Evolutionary conservation across 2,797 vertebrate species (phyloP).

Genomic region (Carcharodon carcharias): DNA sequence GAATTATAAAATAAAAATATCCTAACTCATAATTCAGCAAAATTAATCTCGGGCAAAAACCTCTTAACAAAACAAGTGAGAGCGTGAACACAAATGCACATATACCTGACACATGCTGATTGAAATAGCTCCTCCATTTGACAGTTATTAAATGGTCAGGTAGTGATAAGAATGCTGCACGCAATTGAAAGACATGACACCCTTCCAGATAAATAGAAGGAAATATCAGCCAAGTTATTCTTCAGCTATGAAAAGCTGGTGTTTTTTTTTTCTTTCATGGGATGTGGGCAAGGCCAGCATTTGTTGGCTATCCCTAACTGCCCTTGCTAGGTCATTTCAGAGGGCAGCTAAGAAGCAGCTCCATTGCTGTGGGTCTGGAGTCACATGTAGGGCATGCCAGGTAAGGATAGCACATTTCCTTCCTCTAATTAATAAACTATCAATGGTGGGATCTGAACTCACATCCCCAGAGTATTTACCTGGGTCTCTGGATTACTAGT

Average conservation of each 20-base stretch:
- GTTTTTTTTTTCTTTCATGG: not conserved
- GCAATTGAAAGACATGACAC: not conserved
- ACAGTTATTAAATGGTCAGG: not conserved
- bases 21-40: not conserved
- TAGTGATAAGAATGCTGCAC: not conserved
- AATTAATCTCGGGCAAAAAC: not conserved
- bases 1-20: not conserved
- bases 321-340: too few relatives aligned
- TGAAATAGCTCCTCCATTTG: not conserved
- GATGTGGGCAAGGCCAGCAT: too few relatives aligned
- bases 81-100: conserved; percentile 1
- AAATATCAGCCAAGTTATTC: not conserved
- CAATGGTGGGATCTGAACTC: too few relatives aligned
- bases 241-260: not conserved
- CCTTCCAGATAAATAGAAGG: not conserved
- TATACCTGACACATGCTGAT: not conserved
- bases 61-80: not conserved
- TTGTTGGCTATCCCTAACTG: too few relatives aligned
- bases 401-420: too few relatives aligned
- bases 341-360: too few relatives aligned
- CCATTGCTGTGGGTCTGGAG: too few relatives aligned
- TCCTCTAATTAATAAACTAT: too few relatives aligned
- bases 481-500: too few relatives aligned
- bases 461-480: too few relatives aligned
- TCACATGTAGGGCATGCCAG: too few relatives aligned